Base-by-base conservation (phyloP, 2,113 vertebrate genomes). In the Odobenus rosmarus region DNA sequence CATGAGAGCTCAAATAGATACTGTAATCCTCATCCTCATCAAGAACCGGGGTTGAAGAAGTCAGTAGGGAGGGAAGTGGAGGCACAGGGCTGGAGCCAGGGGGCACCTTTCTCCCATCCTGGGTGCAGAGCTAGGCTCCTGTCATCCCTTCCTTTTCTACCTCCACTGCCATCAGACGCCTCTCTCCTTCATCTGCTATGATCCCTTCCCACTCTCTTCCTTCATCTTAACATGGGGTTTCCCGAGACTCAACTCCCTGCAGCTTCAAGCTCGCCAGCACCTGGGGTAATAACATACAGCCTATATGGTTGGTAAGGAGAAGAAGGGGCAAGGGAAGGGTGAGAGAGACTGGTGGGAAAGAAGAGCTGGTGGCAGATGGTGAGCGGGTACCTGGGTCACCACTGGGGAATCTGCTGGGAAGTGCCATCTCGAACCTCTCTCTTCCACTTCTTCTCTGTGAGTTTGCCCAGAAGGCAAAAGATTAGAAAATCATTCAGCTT, bases 401-500 rank as follows among this genome's bases (percentile, higher is more conserved):
- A 33, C 51, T 5, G 8, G 62, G 49, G 6, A 57, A 7, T 57
- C 6, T 33, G 42, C 7, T 26, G 14, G 28, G 2, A 62, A 36
- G 7, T 26, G 28, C 23, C 16, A 7, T 18, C 19, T 16, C 10
- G 26, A 69, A 11, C 49, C 19, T 67, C 16, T 33, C n/a, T 85
- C 53, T 51, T 80, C 80, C 28, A 14, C 5, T 71, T 90, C 59
- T 96, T 23, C 55, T 49, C n/a, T 71, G 8, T 83, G n/a, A 46
- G 3, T 79, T 69, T 89, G 93, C 88, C 92, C 79, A 69, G 42
- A 76, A 77, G 13, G 64, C 39, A 93, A 86, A 71, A 76, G 19
- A 16, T 74, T 28, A 33, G 36, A 49, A 90, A 80, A 81, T 64
- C 1, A 2, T 79, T 94, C 42, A 18, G 0, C 59, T 76, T 83